A percentile compares a stretch with the other conserved stretches of the same genome.
Conservation (phyloP, 1,140 invertebrate species). For the Eubasilissa regina region DNA sequence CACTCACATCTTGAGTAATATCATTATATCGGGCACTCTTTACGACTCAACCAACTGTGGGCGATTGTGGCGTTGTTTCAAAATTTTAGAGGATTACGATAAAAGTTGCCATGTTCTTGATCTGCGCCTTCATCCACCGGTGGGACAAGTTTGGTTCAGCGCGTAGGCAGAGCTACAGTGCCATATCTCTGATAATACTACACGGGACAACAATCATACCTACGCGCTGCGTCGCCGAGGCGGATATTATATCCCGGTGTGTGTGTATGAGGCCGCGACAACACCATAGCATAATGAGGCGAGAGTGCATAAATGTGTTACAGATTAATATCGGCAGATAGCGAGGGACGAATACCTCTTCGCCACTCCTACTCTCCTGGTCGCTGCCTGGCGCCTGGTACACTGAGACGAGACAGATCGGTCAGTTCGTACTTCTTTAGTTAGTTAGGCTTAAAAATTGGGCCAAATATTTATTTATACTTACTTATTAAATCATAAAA, state of each 20-base stretch:
- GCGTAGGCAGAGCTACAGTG: slow-evolving; percentile 54
- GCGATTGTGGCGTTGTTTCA: too few species aligned
- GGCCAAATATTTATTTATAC: too few species aligned
- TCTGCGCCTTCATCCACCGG: slow-evolving; percentile 12
- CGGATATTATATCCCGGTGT: slow-evolving; percentile 45
- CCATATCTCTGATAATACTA: slow-evolving; percentile 57
- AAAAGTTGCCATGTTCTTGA: slow-evolving; percentile 24
- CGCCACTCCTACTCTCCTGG: slow-evolving; percentile 41
- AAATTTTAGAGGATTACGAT: neutral
- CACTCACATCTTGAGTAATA: too few species aligned
- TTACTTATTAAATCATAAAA: too few species aligned
- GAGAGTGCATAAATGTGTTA: slow-evolving; percentile 61
- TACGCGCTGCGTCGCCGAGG: slow-evolving; percentile 30
- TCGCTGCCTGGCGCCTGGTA: slow-evolving; percentile 18
- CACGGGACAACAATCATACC: slow-evolving; percentile 58
- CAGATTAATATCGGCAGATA: slow-evolving; percentile 60
- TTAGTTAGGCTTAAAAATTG: too few species aligned
- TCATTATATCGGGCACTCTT: too few species aligned
- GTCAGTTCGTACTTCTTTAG: too few species aligned
- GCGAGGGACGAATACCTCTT: slow-evolving; percentile 44
- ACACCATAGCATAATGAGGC: slow-evolving; percentile 55
- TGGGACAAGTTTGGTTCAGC: slow-evolving; percentile 47
- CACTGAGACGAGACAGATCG: neutral
- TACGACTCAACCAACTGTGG: neutral
- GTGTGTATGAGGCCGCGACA: slow-evolving; percentile 45